Evolutionary conservation across 2,113 vertebrate genomes (phyloP).

Genomic region (Hipposideros armiger): DNA sequence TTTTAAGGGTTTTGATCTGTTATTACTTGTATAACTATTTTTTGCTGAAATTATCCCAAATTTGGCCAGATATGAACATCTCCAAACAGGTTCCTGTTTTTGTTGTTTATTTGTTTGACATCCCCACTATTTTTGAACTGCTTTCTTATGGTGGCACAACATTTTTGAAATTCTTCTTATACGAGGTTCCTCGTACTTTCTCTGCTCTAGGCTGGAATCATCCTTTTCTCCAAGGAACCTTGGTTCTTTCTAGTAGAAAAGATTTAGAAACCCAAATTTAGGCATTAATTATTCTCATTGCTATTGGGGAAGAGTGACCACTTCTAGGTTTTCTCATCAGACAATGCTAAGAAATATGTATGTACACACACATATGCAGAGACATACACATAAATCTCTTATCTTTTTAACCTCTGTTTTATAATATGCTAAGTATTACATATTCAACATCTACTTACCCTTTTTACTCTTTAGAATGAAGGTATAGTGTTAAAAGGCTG

Average conservation of each 20-base stretch:
- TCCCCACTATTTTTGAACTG: neutral
- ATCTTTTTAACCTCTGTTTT: neutral
- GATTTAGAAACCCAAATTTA: slow-evolving; percentile 5
- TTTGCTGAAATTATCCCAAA: neutral
- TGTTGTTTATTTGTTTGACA: neutral
- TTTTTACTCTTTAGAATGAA: slow-evolving; percentile 17
- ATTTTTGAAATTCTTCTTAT: neutral
- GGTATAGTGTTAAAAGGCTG: neutral
- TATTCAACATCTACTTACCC: neutral
- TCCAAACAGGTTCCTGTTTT: no score
- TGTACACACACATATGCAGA: neutral
- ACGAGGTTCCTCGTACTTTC: neutral
- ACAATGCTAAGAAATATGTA: neutral
- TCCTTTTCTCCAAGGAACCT: neutral
- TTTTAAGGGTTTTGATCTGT: neutral
- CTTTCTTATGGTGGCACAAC: neutral
- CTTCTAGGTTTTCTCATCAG: neutral
- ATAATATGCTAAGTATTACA: neutral
- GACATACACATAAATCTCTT: neutral
- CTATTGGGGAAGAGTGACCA: neutral
- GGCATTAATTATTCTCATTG: neutral
- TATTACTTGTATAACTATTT: neutral
- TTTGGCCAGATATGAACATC: neutral
- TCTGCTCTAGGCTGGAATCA: neutral
- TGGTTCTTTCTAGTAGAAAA: neutral